Percentiles rank a stretch among this genome's conserved stretches.
These are phyloP conservation scores for Lasioglossum vierecki DNA, from an alignment of 2,888 invertebrate genomes.

Conservation along the genomic window DNA sequence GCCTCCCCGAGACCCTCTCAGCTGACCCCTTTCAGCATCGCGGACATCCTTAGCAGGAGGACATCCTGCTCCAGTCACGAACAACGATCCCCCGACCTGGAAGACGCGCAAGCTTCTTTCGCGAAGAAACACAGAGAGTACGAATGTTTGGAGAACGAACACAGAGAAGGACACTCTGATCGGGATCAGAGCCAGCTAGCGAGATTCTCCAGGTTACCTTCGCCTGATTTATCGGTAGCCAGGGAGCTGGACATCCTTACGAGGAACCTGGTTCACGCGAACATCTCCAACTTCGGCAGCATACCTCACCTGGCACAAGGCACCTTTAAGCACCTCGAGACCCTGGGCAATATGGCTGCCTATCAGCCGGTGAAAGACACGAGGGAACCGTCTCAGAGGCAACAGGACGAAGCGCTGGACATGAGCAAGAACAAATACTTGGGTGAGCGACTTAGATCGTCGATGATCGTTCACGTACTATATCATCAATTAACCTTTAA, in stretches of 20 bases:
- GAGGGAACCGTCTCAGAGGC: slow-evolving; percentile 75
- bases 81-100: slow-evolving; percentile 51
- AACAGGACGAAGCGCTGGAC: slow-evolving; percentile 82
- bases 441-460: slow-evolving; percentile 70
- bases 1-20: slow-evolving; percentile 77
- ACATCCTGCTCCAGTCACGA: slow-evolving; percentile 50
- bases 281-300: slow-evolving; percentile 72
- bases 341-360: slow-evolving; percentile 68
- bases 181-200: slow-evolving; percentile 50
- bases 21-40: slow-evolving; percentile 82
- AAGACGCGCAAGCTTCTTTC: slow-evolving; percentile 71
- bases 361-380: slow-evolving; percentile 75
- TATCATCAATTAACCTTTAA: no score
- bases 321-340: slow-evolving; percentile 76
- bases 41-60: slow-evolving; percentile 79
- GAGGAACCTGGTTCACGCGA: slow-evolving; percentile 79
- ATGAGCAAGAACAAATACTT: slow-evolving; percentile 83
- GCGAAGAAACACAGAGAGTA: slow-evolving; percentile 45
- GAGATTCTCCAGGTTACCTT: slow-evolving; percentile 72
- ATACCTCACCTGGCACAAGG: slow-evolving; percentile 62
- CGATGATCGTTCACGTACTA: neutral
- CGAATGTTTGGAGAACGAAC: slow-evolving; percentile 49
- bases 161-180: slow-evolving; percentile 31
- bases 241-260: slow-evolving; percentile 80
- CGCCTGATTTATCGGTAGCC: slow-evolving; percentile 76